phyloP scores from a whole-genome alignment of 2,113 vertebrate genomes.

The Neodontobutis hainanensis region DNA sequence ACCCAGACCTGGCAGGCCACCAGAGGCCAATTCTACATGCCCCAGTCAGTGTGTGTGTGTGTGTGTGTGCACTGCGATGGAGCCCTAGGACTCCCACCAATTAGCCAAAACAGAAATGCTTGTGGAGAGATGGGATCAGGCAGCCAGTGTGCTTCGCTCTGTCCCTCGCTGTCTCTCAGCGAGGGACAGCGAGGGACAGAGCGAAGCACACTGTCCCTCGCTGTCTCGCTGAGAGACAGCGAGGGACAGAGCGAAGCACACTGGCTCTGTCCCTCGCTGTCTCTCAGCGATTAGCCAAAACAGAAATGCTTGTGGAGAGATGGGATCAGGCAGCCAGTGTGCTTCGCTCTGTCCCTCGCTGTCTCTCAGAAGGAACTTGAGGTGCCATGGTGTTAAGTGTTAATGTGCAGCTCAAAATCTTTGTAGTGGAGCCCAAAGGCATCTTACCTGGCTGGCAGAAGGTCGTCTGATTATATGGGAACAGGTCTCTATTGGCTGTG shows the following conservation, averaged over 20 bases:
- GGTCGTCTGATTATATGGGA: slow-evolving; percentile 58
- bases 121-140: slow-evolving; percentile 40
- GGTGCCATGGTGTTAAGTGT: slow-evolving; percentile 29
- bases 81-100: slow-evolving; percentile 61
- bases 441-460: slow-evolving; percentile 46
- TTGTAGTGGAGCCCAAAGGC: slow-evolving; percentile 37
- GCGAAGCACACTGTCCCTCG: too few relatives aligned
- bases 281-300: slow-evolving; percentile 73
- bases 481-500: slow-evolving; percentile 46
- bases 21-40: slow-evolving; percentile 37
- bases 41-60: slow-evolving; percentile 22
- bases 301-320: slow-evolving; percentile 53
- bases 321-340: slow-evolving; percentile 23
- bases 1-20: slow-evolving; percentile 61
- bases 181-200: too few relatives aligned
- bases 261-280: too few relatives aligned
- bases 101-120: slow-evolving; percentile 71
- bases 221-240: slow-evolving; percentile 18
- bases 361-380: slow-evolving; percentile 25
- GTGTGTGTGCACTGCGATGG: slow-evolving; percentile 35
- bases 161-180: slow-evolving; percentile 19
- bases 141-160: background rate
- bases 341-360: slow-evolving; percentile 2
- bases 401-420: slow-evolving; percentile 41
- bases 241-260: slow-evolving; percentile 2